Conservation (phyloP, 2,888 invertebrate genomes). For the Hirtodrosophila histrioides region DNA sequence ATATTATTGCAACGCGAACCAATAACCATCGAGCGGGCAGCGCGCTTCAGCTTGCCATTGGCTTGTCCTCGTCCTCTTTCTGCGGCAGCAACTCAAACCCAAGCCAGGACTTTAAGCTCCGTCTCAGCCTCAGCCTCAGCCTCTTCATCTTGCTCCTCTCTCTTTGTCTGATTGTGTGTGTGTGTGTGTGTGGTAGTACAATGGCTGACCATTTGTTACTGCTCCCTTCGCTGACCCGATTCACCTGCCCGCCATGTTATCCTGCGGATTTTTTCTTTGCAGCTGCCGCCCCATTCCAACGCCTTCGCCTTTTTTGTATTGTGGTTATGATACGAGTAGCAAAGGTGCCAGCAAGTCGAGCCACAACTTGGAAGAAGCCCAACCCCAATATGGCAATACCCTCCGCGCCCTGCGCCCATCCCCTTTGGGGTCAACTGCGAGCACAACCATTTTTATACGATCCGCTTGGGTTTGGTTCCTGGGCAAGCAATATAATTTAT, state of each 20-base stretch:
- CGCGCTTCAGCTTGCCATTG: slow-evolving; percentile 80
- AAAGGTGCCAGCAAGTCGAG: slow-evolving; percentile 70
- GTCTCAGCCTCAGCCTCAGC: slow-evolving; percentile 37
- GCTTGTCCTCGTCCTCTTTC: slow-evolving; percentile 49
- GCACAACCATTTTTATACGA: slow-evolving; percentile 52
- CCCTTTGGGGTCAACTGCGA: slow-evolving; percentile 37
- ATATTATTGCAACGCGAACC: slow-evolving; percentile 83
- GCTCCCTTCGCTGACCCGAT: slow-evolving; percentile 61
- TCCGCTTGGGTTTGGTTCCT: slow-evolving; percentile 31
- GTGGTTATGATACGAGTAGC: slow-evolving; percentile 73
- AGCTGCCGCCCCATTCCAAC: slow-evolving; percentile 5
- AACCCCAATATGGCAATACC: slow-evolving; percentile 8
- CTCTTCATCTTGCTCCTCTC: slow-evolving; percentile 5
- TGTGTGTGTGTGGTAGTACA: slow-evolving; percentile 34
- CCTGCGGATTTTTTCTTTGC: slow-evolving; percentile 25
- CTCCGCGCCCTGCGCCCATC: background rate
- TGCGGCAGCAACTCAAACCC: slow-evolving; percentile 29
- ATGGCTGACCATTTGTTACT: slow-evolving; percentile 50
- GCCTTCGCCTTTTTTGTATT: slow-evolving; percentile 48
- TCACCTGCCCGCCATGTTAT: slow-evolving; percentile 67
- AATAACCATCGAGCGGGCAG: slow-evolving; percentile 82
- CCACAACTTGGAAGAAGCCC: slow-evolving; percentile 46
- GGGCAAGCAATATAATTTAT: slow-evolving; percentile 75
- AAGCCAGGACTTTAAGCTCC: slow-evolving; percentile 28
- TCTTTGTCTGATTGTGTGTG: slow-evolving; percentile 3